Evolutionary conservation across 2,888 invertebrate species (phyloP).

Genomic region (Cephus rjabovi): DNA sequence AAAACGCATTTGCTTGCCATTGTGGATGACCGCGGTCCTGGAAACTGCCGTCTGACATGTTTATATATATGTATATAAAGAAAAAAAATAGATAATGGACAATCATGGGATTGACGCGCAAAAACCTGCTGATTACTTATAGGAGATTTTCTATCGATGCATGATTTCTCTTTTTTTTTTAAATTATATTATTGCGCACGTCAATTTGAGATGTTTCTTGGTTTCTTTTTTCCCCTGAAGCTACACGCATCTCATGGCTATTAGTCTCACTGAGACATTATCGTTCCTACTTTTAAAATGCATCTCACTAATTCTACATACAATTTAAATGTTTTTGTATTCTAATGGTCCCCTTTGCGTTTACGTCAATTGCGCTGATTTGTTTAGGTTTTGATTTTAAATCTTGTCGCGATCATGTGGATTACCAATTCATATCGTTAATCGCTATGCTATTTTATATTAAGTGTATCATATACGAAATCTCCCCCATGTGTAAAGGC

Average conservation of each 20-base stretch:
- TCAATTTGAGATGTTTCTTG: neutral
- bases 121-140: neutral
- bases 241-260: neutral
- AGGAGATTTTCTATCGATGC: neutral
- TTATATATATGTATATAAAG: no score
- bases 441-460: constrained; percentile 1
- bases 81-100: neutral
- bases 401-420: neutral
- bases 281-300: constrained; percentile 33
- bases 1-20: no score
- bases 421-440: neutral
- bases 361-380: neutral
- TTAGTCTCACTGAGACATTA: constrained; percentile 3
- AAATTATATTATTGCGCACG: neutral
- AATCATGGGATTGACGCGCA: neutral
- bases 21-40: no score
- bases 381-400: neutral
- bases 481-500: constrained; percentile 37
- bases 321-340: neutral
- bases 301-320: constrained; percentile 19
- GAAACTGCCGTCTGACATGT: no score
- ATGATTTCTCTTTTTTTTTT: neutral
- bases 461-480: constrained; percentile 43
- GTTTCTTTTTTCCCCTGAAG: neutral
- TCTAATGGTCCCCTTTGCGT: neutral